Percentiles rank a stretch among this genome's conserved stretches.
These are phyloP conservation scores for Carduelis carduelis DNA, from an alignment of 2,797 vertebrate genomes.

Conservation along the genomic window DNA sequence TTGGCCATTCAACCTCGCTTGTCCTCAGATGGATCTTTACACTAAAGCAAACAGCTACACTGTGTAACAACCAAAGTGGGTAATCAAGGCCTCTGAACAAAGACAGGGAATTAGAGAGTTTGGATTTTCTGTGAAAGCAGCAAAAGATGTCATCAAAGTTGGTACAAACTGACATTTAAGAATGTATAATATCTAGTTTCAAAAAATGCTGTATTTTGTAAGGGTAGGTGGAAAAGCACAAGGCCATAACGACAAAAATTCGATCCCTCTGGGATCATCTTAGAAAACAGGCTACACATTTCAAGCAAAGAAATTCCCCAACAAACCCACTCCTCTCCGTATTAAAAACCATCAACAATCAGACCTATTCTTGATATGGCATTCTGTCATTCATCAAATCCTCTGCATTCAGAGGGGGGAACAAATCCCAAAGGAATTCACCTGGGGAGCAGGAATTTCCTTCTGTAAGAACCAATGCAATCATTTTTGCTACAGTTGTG, in stretches of 20 bases:
- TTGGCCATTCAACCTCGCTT: constrained; percentile 19
- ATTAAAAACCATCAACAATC: not conserved
- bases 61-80: constrained; percentile 1
- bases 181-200: not conserved
- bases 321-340: not conserved
- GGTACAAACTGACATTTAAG: not conserved
- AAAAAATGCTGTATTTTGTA: not conserved
- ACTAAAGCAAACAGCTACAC: constrained; percentile 37
- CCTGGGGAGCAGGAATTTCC: constrained; percentile 4
- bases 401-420: not conserved
- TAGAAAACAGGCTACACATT: not conserved
- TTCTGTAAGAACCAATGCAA: not conserved
- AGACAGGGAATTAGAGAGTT: constrained; percentile 2
- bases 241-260: not conserved
- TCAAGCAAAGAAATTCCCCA: not conserved
- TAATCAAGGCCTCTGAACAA: constrained; percentile 27
- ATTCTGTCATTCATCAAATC: constrained; percentile 23
- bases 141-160: not conserved
- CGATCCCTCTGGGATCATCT: not conserved
- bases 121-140: not conserved
- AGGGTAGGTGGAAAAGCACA: not conserved
- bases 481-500: not conserved
- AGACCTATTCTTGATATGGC: not conserved
- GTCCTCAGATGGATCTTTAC: constrained; percentile 37
- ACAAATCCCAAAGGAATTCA: constrained; percentile 19